Conservation (phyloP, 2,113 vertebrate genomes). For the Nothobranchius furzeri region DNA sequence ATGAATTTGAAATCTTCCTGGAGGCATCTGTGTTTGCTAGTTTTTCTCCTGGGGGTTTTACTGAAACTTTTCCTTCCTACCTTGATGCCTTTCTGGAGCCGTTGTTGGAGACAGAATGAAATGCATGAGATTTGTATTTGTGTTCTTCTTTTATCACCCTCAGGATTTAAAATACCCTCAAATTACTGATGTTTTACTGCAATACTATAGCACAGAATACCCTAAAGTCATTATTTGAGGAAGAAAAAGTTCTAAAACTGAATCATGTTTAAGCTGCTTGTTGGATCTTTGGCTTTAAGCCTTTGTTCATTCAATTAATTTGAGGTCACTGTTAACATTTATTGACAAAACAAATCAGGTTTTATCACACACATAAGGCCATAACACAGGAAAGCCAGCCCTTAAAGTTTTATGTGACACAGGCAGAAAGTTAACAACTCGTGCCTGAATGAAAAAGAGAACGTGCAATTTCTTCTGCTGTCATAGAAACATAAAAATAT, state of each 20-base stretch:
- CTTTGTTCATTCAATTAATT: background rate
- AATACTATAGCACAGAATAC: background rate
- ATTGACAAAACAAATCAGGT: background rate
- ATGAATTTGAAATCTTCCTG: too few species aligned
- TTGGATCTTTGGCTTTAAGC: background rate
- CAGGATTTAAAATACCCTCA: background rate
- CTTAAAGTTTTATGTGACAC: background rate
- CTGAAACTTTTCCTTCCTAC: background rate
- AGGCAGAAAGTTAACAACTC: slow-evolving; percentile 10
- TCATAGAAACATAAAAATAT: background rate
- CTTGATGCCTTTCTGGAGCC: background rate
- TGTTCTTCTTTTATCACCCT: background rate
- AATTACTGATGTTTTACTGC: background rate
- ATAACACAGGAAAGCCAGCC: background rate
- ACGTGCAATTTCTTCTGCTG: slow-evolving; percentile 1
- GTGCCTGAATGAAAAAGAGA: background rate
- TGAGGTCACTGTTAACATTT: slow-evolving; percentile 33
- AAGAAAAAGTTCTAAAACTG: background rate
- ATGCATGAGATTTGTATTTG: too few species aligned
- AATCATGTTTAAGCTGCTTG: background rate
- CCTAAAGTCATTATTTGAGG: background rate
- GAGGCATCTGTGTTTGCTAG: background rate
- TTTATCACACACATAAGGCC: background rate
- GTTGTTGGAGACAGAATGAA: background rate
- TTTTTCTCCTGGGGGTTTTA: background rate